These are phyloP conservation scores for Bungarus multicinctus DNA, from an alignment of 2,113 vertebrate species.

Conservation along the genomic window DNA sequence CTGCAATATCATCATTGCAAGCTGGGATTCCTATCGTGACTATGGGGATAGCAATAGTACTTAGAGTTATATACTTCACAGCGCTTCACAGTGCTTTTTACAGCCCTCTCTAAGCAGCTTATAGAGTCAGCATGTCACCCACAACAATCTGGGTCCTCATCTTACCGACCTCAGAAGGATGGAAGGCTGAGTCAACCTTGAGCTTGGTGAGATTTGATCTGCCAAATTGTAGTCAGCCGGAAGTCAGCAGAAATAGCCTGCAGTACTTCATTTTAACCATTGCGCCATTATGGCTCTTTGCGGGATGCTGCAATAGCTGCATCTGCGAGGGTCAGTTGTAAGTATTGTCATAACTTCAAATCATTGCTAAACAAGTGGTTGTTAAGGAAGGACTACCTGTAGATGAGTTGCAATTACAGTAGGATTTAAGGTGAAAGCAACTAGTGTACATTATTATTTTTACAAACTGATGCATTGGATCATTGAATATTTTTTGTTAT, in stretches of 20 bases:
- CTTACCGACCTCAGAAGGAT: too few species aligned
- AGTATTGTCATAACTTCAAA: neutral
- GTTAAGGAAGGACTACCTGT: neutral
- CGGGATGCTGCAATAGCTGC: neutral
- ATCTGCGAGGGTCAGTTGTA: neutral
- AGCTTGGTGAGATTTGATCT: too few species aligned
- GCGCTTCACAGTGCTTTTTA: too few species aligned
- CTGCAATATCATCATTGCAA: neutral
- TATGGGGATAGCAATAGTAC: neutral
- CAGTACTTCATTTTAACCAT: too few species aligned
- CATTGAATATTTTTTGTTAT: neutral
- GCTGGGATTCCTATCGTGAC: neutral
- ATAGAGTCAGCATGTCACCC: too few species aligned
- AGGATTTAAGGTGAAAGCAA: neutral
- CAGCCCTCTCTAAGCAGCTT: too few species aligned
- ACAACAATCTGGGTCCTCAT: too few species aligned
- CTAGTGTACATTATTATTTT: neutral
- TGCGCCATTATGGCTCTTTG: too few species aligned
- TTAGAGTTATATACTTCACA: too few species aligned
- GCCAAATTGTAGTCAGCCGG: too few species aligned
- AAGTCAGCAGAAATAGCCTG: too few species aligned
- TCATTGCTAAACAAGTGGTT: neutral
- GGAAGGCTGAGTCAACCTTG: too few species aligned
- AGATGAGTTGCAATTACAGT: neutral
- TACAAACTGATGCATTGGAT: neutral